A percentile compares a stretch with the other conserved stretches of the same genome.
phyloP scores from a whole-genome alignment of 2,797 vertebrate genomes.

The Myotis vivesi region DNA sequence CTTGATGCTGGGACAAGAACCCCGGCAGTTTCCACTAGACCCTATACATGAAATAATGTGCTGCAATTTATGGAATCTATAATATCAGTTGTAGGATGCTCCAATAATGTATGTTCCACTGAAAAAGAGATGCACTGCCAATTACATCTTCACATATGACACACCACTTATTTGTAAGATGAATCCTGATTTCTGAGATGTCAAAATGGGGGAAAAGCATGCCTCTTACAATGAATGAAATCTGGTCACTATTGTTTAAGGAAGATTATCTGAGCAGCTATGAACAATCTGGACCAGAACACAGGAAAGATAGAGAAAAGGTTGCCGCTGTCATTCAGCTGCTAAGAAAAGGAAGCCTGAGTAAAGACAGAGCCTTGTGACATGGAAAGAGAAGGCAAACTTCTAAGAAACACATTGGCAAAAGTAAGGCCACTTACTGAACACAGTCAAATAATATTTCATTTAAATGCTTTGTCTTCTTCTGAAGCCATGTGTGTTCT shows the following conservation, averaged over 20 bases:
- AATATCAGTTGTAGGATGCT: background rate
- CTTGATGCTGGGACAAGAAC: no score
- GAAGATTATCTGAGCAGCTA: background rate
- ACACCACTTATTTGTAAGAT: background rate
- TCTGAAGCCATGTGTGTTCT: background rate
- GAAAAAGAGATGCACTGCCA: background rate
- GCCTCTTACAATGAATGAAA: conserved; percentile 1
- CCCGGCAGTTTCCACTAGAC: background rate
- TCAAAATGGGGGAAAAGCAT: background rate
- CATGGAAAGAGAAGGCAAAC: background rate
- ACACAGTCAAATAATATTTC: background rate
- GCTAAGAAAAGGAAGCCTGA: background rate
- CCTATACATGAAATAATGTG: background rate
- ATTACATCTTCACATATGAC: background rate
- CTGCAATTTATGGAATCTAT: background rate
- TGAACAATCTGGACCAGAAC: background rate
- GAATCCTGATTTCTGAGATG: background rate
- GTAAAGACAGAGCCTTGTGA: background rate
- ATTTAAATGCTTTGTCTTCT: background rate
- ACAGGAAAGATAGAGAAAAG: background rate
- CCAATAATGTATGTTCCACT: background rate
- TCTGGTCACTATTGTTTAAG: background rate
- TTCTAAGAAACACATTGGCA: background rate
- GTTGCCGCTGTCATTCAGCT: background rate
- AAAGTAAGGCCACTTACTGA: background rate